These are phyloP conservation scores for Caenorhabditis briggsae DNA, from an alignment of 1,140 invertebrate species.

Conservation along the genomic window DNA sequence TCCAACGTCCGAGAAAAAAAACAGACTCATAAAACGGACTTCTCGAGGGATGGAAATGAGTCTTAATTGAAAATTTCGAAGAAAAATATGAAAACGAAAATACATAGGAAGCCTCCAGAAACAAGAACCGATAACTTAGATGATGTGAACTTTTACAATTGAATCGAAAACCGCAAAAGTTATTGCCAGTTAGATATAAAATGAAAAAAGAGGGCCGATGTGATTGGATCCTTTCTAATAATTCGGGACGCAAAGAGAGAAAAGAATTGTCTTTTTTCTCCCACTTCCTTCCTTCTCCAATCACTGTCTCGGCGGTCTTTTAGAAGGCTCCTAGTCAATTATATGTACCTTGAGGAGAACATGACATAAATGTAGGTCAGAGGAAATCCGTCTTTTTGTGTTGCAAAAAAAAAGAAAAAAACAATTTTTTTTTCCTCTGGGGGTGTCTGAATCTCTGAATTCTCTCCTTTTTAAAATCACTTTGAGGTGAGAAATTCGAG, in stretches of 20 bases:
- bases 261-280: background rate
- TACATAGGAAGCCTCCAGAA: background rate
- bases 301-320: slow-evolving; percentile 30
- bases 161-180: background rate
- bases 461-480: no score
- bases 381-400: no score
- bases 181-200: slow-evolving; percentile 31
- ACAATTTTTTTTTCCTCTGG: no score
- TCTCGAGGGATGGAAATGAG: no score
- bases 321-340: slow-evolving; percentile 39
- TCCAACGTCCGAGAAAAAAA: no score
- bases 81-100: no score
- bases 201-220: slow-evolving; percentile 13
- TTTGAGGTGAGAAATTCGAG: slow-evolving; percentile 35
- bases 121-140: slow-evolving; percentile 25
- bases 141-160: slow-evolving; percentile 54
- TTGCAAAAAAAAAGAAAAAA: no score
- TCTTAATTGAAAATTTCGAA: no score
- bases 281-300: background rate
- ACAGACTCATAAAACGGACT: no score
- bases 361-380: background rate
- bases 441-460: no score
- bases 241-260: slow-evolving; percentile 15
- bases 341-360: background rate
- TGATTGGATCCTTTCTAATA: slow-evolving; percentile 53